phyloP scores from a whole-genome alignment of 1,140 invertebrate species.

The Bombus superbus region DNA sequence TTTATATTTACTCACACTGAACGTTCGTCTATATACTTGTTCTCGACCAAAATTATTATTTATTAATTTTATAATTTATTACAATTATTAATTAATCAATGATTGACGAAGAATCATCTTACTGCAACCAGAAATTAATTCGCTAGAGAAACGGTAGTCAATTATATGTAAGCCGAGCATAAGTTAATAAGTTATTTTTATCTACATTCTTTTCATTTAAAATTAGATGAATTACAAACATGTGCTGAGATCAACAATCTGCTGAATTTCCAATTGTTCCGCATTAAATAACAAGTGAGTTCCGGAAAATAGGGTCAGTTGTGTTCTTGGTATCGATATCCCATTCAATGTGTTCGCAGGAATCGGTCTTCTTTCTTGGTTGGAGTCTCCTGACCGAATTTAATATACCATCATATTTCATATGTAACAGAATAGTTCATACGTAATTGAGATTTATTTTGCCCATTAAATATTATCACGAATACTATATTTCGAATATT shows the following conservation, averaged over 20 bases:
- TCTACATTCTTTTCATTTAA: neutral
- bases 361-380: conserved; percentile 41
- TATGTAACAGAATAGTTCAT: neutral
- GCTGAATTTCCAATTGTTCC: conserved; percentile 75
- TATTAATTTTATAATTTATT: too few species aligned
- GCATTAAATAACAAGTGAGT: conserved; percentile 66
- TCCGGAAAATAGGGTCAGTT: conserved; percentile 66
- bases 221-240: conserved; percentile 57
- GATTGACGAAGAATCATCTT: too few species aligned
- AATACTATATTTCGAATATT: neutral
- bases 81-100: too few species aligned
- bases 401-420: neutral
- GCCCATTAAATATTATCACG: neutral
- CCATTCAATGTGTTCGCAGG: conserved; percentile 65
- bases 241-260: conserved; percentile 70
- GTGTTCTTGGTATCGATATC: conserved; percentile 65
- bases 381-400: conserved; percentile 13
- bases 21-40: too few species aligned
- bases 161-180: too few species aligned
- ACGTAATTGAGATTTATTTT: too few species aligned
- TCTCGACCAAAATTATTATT: too few species aligned
- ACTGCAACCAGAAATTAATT: too few species aligned
- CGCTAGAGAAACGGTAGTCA: too few species aligned
- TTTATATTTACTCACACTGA: too few species aligned
- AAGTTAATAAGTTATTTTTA: neutral